A percentile compares a stretch with the other conserved stretches of the same genome.
Conservation (phyloP, 2,113 vertebrate genomes). For the Gallinago jamesoni region DNA sequence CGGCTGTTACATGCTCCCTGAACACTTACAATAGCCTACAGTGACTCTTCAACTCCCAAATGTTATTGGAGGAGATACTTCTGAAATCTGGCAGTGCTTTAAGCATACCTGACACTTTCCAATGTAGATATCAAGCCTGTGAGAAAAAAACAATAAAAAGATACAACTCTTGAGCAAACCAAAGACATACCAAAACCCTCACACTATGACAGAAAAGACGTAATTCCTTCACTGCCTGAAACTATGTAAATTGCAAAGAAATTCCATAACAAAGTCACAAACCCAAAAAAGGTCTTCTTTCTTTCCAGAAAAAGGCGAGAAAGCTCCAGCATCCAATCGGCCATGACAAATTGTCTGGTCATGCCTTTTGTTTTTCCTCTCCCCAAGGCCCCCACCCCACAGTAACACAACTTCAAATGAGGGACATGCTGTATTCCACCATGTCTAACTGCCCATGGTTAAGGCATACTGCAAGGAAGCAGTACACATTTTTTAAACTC, state of each 20-base stretch:
- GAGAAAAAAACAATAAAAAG: neutral
- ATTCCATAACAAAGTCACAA: neutral
- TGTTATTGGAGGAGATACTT: neutral
- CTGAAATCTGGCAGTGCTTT: neutral
- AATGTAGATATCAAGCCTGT: neutral
- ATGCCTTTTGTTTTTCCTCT: neutral
- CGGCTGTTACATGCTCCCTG: neutral
- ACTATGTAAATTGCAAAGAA: neutral
- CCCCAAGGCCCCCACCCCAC: too few species aligned
- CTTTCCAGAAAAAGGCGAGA: neutral
- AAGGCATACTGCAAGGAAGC: neutral
- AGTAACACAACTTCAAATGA: neutral
- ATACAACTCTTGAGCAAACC: neutral
- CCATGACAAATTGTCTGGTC: neutral
- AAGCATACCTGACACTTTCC: neutral
- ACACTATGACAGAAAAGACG: neutral
- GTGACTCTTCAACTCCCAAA: neutral
- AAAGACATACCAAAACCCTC: neutral
- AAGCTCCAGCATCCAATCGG: neutral
- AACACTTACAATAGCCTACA: neutral
- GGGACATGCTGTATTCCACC: neutral
- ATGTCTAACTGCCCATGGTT: fast-evolving
- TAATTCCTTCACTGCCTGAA: neutral
- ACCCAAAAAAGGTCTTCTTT: neutral
- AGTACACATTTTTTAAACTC: neutral